phyloP scores from a whole-genome alignment of 2,113 vertebrate genomes.

The Camelus bactrianus region DNA sequence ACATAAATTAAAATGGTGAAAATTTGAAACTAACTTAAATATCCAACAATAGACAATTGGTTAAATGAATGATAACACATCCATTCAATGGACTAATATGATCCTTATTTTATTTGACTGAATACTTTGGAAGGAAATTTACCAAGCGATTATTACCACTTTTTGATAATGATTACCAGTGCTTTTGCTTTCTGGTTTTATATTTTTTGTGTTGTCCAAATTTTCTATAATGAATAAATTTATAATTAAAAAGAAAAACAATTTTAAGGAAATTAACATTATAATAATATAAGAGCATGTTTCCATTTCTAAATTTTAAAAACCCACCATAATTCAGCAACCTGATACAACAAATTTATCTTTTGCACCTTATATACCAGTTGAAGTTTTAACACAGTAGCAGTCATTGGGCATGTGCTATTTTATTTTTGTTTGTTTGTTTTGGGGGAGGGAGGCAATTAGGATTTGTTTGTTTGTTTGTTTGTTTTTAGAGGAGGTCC shows the following conservation, averaged over 20 bases:
- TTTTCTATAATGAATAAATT: not conserved
- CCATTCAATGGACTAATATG: not conserved
- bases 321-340: not conserved
- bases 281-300: not conserved
- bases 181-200: not conserved
- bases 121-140: slow-evolving; percentile 16
- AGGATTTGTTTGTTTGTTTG: too few species aligned
- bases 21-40: not conserved
- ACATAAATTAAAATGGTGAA: not conserved
- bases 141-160: not conserved
- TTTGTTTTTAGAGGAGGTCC: too few species aligned
- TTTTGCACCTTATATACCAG: not conserved
- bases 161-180: not conserved
- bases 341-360: not conserved
- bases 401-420: not conserved
- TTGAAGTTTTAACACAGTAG: not conserved
- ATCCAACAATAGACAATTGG: not conserved
- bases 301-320: slow-evolving; percentile 9
- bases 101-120: not conserved
- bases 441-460: too few species aligned
- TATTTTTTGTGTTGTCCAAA: slow-evolving; percentile 8
- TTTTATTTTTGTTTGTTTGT: not conserved
- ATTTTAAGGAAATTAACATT: not conserved
- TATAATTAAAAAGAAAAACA: slow-evolving; percentile 9
- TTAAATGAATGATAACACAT: not conserved